Evolutionary conservation across 2,797 vertebrate genomes (phyloP), one percentile per base, ranked within the genome.

Genomic region (Chloroceryle inda): DNA sequence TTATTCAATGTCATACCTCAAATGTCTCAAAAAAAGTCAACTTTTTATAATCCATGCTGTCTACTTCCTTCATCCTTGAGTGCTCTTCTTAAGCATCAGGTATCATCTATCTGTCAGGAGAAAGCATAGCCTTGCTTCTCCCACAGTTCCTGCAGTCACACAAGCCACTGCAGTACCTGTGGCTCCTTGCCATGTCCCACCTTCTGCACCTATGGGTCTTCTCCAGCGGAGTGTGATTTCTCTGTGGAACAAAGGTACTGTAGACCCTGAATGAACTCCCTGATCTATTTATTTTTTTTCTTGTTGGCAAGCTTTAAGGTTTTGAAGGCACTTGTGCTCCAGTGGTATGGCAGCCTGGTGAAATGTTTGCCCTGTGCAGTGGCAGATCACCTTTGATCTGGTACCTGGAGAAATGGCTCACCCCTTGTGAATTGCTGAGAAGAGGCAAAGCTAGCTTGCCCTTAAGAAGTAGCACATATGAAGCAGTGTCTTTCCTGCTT

Each of bases 291-390:
- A 50, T 50, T 10, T 68, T 91, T 75, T 49, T 61, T 11, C 47
- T 66, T 64, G 5, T 58, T 79, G 37, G 6, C 44, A 50, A 35
- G 8, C 35, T 56, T 85, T 67, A 49, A 17, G 13, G 11, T 52
- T 84, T 78, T 50, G 49, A 50, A 50, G 49, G 49, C 49, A 7
- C 16, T 52, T 72, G 35, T 47, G 21, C 13, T 10, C 16, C 38
- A 35, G 42, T 47, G 0, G 0, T 26, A 10, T 14, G 53, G 23
- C 23, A 76, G 26, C 67, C 55, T 35, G 26, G 40, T 53, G 69
- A 62, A 66, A 58, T 0, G 1, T n/a, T 61, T 44, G 9, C 12
- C 15, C 22, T 2, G 0, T 44, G 50, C 38, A 55, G 59, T 38
- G 24, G 47, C 29, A 45, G 15, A 59, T 16, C 27, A 55, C 6